These are phyloP conservation scores for Luperina testacea DNA, from an alignment of 2,888 invertebrate species.

Conservation along the genomic window DNA sequence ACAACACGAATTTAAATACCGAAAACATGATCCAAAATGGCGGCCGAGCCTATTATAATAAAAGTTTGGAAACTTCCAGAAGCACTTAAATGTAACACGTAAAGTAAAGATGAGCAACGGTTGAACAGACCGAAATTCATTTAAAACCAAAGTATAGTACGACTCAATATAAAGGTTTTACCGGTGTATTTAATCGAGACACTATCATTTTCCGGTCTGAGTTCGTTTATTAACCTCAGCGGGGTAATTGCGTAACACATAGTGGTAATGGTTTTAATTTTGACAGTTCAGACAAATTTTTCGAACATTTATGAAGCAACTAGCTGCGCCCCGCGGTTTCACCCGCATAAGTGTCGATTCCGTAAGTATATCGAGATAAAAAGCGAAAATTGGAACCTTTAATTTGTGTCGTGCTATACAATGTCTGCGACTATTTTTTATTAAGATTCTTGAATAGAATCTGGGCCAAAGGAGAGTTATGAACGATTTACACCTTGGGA, in stretches of 20 bases:
- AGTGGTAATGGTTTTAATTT: too few relatives aligned
- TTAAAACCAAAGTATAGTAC: slow-evolving; percentile 21
- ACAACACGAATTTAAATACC: slow-evolving; percentile 30
- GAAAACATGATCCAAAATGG: slow-evolving; percentile 29
- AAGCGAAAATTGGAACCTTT: neutral
- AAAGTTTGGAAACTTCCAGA: slow-evolving; percentile 48
- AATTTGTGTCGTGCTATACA: slow-evolving; percentile 4
- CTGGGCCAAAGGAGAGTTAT: slow-evolving; percentile 21
- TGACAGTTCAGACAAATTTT: too few relatives aligned
- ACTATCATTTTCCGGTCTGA: neutral
- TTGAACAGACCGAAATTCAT: slow-evolving; percentile 31
- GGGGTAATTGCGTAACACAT: too few relatives aligned
- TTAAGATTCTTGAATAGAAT: slow-evolving; percentile 38
- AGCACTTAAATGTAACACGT: slow-evolving; percentile 47
- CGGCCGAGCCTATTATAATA: slow-evolving; percentile 1
- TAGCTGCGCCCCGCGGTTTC: too few relatives aligned
- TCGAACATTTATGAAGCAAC: too few relatives aligned
- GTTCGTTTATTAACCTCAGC: neutral
- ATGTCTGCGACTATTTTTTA: slow-evolving; percentile 29
- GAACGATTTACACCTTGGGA: slow-evolving; percentile 25
- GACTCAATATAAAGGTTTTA: neutral
- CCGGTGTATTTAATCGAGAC: neutral
- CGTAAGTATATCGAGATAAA: too few relatives aligned
- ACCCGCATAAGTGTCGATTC: too few relatives aligned
- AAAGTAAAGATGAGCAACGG: slow-evolving; percentile 56